phyloP scores from a whole-genome alignment of 2,797 vertebrate species.

The Brachyrhaphis roseni region DNA sequence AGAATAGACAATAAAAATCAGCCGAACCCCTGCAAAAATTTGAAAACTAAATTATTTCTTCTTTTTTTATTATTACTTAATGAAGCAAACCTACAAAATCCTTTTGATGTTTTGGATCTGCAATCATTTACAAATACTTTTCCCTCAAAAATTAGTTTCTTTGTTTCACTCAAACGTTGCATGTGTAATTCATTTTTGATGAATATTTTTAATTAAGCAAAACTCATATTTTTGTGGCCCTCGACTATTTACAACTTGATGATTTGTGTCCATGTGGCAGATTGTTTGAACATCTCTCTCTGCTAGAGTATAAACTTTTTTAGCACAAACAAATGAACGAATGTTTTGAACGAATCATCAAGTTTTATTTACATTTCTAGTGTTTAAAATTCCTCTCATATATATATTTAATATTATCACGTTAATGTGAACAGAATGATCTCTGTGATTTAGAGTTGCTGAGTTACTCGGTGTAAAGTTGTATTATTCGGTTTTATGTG shows the following conservation, averaged over 20 bases:
- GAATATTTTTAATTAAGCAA: not conserved
- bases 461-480: slow-evolving; percentile 24
- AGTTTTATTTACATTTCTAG: not conserved
- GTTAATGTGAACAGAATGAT: not conserved
- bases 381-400: not conserved
- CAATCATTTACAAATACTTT: not conserved
- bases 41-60: not conserved
- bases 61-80: not conserved
- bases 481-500: slow-evolving; percentile 32
- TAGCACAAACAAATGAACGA: not conserved
- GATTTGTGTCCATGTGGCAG: not conserved
- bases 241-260: not conserved
- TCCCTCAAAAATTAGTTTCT: not conserved
- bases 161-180: not conserved
- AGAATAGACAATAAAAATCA: not conserved
- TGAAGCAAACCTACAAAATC: not conserved
- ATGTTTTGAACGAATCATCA: not conserved
- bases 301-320: not conserved
- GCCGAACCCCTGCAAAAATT: not conserved
- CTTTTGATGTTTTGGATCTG: not conserved
- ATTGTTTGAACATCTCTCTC: not conserved
- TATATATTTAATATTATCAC: not conserved
- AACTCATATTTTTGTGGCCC: not conserved
- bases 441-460: not conserved
- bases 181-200: not conserved